Conservation (phyloP, 2,888 invertebrate species). For the Drosophila pseudotakahashii region DNA sequence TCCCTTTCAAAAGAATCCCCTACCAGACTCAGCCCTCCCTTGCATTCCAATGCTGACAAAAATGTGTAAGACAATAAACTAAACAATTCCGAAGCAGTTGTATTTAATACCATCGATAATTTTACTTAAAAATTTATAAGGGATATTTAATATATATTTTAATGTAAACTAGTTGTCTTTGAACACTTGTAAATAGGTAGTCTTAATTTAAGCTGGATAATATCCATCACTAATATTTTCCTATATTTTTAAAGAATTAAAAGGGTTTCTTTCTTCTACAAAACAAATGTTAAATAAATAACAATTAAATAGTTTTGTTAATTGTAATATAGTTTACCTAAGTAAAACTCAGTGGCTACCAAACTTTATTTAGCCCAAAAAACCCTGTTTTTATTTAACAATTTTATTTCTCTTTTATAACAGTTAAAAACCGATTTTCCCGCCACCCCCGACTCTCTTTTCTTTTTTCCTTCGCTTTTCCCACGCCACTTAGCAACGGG, state of each 20-base stretch:
- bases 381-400: not conserved
- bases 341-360: not conserved
- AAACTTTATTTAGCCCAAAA: not conserved
- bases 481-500: constrained; percentile 49
- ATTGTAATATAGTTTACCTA: not conserved
- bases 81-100: too few relatives aligned
- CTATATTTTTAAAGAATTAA: too few relatives aligned
- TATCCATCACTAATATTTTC: too few relatives aligned
- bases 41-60: not conserved
- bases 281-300: not conserved
- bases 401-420: not conserved
- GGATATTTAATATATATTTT: too few relatives aligned
- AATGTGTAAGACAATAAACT: too few relatives aligned
- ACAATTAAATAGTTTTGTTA: not conserved
- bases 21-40: not conserved
- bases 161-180: too few relatives aligned
- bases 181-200: too few relatives aligned
- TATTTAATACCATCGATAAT: not conserved
- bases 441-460: constrained; percentile 1
- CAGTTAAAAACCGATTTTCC: constrained; percentile 1
- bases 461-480: constrained; percentile 26
- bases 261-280: too few relatives aligned
- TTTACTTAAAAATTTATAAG: too few relatives aligned
- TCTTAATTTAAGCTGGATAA: too few relatives aligned
- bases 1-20: not conserved